These are phyloP conservation scores for Hartigia nigra DNA, from an alignment of 2,888 invertebrate species.

Conservation along the genomic window DNA sequence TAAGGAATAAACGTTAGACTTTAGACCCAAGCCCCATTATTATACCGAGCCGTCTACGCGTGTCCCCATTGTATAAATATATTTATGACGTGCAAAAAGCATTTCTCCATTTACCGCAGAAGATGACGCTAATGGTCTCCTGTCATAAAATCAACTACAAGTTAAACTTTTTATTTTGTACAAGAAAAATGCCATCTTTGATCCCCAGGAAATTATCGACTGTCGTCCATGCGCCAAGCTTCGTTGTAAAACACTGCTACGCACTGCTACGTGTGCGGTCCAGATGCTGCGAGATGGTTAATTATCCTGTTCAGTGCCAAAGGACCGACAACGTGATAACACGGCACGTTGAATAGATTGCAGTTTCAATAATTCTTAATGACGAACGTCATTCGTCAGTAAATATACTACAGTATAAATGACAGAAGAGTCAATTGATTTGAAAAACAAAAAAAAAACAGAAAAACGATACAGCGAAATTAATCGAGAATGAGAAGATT, in stretches of 20 bases:
- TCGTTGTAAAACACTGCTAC: background rate
- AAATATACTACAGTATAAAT: background rate
- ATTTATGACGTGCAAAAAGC: constrained; percentile 20
- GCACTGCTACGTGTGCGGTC: background rate
- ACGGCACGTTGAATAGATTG: background rate
- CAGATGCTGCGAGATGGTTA: background rate
- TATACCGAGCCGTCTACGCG: constrained; percentile 28
- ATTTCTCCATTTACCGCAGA: constrained; percentile 1
- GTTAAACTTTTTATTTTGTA: background rate
- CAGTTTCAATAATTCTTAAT: background rate
- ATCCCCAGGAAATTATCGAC: background rate
- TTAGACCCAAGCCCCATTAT: constrained; percentile 21
- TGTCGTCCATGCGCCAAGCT: background rate
- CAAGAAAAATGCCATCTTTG: background rate
- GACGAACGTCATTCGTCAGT: background rate
- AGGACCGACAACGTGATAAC: background rate
- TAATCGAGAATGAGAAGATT: too few species aligned
- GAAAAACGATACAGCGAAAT: too few species aligned
- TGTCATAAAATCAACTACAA: background rate
- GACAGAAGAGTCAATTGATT: background rate
- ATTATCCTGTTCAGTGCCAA: background rate
- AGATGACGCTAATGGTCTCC: background rate
- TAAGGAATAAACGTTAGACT: constrained; percentile 29
- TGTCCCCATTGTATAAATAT: constrained; percentile 29
- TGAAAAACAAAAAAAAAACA: too few species aligned